Evolutionary conservation across 2,113 vertebrate genomes (phyloP), one percentile per base, ranked within the genome.

Genomic region (Poeciliopsis occidentalis): DNA sequence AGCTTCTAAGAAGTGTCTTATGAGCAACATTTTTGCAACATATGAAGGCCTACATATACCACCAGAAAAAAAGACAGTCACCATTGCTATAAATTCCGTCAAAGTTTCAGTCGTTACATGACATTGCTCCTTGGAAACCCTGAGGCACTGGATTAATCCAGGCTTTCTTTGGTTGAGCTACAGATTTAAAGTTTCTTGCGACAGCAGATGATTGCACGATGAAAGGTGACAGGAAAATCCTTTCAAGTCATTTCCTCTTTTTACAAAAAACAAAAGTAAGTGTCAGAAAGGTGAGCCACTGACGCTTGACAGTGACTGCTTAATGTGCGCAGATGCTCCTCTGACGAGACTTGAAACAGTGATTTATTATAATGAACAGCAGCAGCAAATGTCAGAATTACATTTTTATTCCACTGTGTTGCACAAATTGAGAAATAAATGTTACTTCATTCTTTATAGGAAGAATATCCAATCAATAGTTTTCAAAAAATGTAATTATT

Each of bases 141-240:
- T 11, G 29, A 37, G 68, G 32, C 27, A 72, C 12, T 63, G 19
- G 13, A 63, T 31, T 64, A 32, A 37, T 78, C 60, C 27, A 8
- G 44, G 13, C 29, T 71, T 68, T n/a, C 47, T 69, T 30, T 44
- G n/a, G 31, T 19, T 67, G 32, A 31, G 15, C 30, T 54, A 10
- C 69, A 69, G 8, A 39, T 57, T 62, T 67, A 27, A 64, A 1
- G 32, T 24, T 30, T 51, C 34, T 37, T 70, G 31, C 13, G 17
- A 19, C 62, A 31, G 31, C 73, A 61, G 26, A 64, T 60, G 26
- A 63, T 63, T 51, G 19, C 57, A 75, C n/a, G 17, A 85, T 68
- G 67, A 75, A 68, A 62, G n/a, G 11, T 26, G 68, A 78, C 77
- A 68, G 68, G 15, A 32, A 74, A 60, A 64, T n/a, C 2, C 3